A percentile compares a stretch with the other conserved stretches of the same genome.
Conservation (phyloP, 2,113 vertebrate species). For the Lophochroa leadbeateri region DNA sequence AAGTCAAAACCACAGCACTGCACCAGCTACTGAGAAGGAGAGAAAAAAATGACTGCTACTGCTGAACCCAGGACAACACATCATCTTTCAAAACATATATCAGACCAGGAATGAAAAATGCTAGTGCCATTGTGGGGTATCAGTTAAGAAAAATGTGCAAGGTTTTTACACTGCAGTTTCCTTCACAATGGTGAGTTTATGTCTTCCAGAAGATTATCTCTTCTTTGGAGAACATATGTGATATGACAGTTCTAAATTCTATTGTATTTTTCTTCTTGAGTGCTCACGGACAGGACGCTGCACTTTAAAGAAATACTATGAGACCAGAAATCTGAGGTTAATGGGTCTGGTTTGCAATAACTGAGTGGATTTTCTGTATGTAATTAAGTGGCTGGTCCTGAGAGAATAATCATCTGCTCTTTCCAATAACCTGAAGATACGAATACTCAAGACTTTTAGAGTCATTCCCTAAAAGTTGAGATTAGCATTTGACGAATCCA, state of each 20-base stretch:
- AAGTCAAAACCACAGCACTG: no score
- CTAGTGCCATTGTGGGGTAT: not conserved
- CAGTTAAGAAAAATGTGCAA: slow-evolving; percentile 14
- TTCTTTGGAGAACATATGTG: slow-evolving; percentile 14
- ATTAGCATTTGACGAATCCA: not conserved
- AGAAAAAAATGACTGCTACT: no score
- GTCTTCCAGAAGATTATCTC: slow-evolving; percentile 32
- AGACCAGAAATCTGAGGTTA: slow-evolving; percentile 27
- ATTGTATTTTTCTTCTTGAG: slow-evolving; percentile 44
- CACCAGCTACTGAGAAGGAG: no score
- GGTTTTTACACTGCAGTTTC: not conserved
- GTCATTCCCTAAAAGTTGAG: not conserved
- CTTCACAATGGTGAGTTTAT: slow-evolving; percentile 7
- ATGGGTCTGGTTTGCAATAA: not conserved
- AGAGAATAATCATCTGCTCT: slow-evolving; percentile 13
- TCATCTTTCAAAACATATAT: slow-evolving; percentile 4
- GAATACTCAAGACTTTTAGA: not conserved
- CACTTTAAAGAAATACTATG: slow-evolving; percentile 20
- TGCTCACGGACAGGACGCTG: not conserved
- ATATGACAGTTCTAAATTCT: slow-evolving; percentile 32
- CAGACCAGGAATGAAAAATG: not conserved
- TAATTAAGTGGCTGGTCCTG: slow-evolving; percentile 15
- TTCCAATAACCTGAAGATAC: not conserved
- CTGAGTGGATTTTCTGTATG: not conserved
- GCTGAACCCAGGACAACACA: no score